phyloP scores from a whole-genome alignment of 2,797 vertebrate species.

The Coregonus suidteri region DNA sequence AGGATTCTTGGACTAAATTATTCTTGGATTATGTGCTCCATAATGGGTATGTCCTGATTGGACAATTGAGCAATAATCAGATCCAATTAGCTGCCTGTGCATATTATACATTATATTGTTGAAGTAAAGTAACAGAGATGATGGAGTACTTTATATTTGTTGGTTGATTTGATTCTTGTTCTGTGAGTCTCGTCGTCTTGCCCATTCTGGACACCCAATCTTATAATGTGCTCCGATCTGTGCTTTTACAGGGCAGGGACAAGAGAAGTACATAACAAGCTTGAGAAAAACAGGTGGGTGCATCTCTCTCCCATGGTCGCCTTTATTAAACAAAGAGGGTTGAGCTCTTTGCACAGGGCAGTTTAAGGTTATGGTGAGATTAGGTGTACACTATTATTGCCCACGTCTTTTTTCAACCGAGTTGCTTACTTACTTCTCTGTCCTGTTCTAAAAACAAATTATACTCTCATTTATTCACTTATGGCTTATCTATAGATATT shows the following conservation, averaged over 20 bases:
- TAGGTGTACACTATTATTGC: background rate
- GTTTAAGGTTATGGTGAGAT: slow-evolving; percentile 14
- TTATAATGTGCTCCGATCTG: slow-evolving; percentile 54
- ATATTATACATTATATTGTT: background rate
- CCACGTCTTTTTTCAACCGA: background rate
- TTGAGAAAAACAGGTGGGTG: slow-evolving; percentile 99
- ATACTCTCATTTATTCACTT: background rate
- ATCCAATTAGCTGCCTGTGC: background rate
- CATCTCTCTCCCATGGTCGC: slow-evolving; percentile 42
- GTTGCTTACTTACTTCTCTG: background rate
- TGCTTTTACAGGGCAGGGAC: slow-evolving; percentile 93
- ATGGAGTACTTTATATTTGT: slow-evolving; percentile 8
- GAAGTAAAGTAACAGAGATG: slow-evolving; percentile 13
- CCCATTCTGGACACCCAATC: slow-evolving; percentile 46
- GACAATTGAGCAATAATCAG: background rate
- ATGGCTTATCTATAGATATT: background rate
- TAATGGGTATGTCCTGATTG: slow-evolving; percentile 2
- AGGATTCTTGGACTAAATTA: background rate
- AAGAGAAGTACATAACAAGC: slow-evolving; percentile 99
- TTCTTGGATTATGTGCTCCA: background rate
- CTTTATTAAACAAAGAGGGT: slow-evolving; percentile 17
- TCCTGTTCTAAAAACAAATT: background rate
- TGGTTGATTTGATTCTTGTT: slow-evolving; percentile 15
- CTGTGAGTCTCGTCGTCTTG: slow-evolving; percentile 31
- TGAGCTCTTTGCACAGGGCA: slow-evolving; percentile 12